These are phyloP conservation scores for Martes martes DNA, from an alignment of 2,113 vertebrate genomes.

Conservation along the genomic window DNA sequence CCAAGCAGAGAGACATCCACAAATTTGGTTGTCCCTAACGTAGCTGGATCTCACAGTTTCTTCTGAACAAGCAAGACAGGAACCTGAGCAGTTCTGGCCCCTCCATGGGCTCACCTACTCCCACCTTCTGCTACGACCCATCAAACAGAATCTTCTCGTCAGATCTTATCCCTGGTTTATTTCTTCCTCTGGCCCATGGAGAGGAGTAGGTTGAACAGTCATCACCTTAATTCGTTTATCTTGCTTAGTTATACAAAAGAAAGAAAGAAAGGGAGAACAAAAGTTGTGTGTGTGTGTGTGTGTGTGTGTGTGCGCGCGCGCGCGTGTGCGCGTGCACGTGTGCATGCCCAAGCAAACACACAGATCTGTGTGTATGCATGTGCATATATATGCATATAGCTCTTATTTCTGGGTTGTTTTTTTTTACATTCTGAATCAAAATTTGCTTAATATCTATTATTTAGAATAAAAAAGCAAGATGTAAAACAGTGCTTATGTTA, in stretches of 20 bases:
- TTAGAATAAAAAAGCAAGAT: not conserved
- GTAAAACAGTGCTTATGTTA: not conserved
- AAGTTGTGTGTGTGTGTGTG: not conserved
- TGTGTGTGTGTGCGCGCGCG: not conserved
- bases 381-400: too few species aligned
- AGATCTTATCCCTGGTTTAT: not conserved
- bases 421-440: not conserved
- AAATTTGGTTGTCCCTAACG: not conserved
- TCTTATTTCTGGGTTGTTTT: not conserved
- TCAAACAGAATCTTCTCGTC: not conserved
- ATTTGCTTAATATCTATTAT: not conserved
- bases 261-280: not conserved
- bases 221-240: not conserved
- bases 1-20: not conserved
- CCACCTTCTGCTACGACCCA: not conserved
- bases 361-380: too few species aligned
- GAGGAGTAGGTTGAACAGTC: not conserved
- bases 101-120: not conserved
- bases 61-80: not conserved
- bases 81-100: not conserved
- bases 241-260: not conserved
- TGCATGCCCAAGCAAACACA: too few species aligned
- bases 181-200: not conserved
- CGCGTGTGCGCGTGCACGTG: too few species aligned
- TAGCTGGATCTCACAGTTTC: not conserved